Evolutionary conservation across 2,797 vertebrate genomes (phyloP).

Genomic region (Calcarius lapponicus): DNA sequence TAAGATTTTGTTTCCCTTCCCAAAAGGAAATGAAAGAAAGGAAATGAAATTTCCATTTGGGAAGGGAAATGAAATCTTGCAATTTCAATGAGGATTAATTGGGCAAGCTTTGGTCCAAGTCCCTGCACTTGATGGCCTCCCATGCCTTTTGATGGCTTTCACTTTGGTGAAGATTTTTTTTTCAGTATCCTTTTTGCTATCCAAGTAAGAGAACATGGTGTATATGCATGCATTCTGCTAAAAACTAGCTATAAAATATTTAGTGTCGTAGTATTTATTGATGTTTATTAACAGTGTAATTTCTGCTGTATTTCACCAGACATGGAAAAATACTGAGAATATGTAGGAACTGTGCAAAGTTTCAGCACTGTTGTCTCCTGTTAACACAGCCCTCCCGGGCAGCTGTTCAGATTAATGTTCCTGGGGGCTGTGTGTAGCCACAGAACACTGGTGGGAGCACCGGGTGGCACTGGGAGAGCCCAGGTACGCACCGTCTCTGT

Average conservation of each 20-base stretch:
- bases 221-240: not conserved
- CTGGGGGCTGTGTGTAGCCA: not conserved
- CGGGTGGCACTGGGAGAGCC: not conserved
- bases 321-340: not conserved
- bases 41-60: no score
- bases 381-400: not conserved
- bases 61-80: no score
- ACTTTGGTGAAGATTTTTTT: no score
- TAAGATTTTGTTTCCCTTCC: no score
- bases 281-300: not conserved
- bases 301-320: not conserved
- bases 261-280: not conserved
- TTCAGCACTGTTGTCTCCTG: not conserved
- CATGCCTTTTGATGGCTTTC: no score
- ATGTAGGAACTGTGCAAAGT: not conserved
- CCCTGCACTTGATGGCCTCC: no score
- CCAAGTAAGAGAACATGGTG: not conserved
- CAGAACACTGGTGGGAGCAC: accelerated
- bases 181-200: not conserved
- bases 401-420: not conserved
- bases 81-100: no score
- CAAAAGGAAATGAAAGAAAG: no score
- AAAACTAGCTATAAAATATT: not conserved
- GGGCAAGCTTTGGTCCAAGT: no score
- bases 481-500: slow-evolving; percentile 87